These are phyloP conservation scores for Agriopis leucophaearia DNA, from an alignment of 2,888 invertebrate species.

Conservation along the genomic window DNA sequence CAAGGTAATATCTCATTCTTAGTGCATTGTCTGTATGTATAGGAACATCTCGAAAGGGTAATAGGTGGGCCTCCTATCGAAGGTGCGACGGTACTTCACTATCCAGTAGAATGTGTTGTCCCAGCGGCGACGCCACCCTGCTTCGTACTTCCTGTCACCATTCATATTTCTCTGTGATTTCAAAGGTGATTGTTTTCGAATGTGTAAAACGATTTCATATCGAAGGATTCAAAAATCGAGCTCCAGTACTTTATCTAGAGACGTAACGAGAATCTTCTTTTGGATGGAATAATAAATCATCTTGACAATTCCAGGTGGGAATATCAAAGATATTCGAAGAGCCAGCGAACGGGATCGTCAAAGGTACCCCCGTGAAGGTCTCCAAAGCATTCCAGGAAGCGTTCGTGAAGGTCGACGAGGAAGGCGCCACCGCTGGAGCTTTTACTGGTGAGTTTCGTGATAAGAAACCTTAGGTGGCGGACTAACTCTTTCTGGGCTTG, in stretches of 20 bases:
- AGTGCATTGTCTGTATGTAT: not conserved
- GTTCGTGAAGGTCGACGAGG: slow-evolving; percentile 93
- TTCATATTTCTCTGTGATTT: too few species aligned
- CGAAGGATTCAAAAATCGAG: too few species aligned
- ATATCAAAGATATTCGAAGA: slow-evolving; percentile 60
- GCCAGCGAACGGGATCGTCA: slow-evolving; percentile 55
- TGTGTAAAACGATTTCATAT: too few species aligned
- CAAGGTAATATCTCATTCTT: slow-evolving; percentile 51
- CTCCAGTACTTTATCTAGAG: too few species aligned
- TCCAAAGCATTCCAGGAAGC: slow-evolving; percentile 91
- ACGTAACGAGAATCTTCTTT: too few species aligned
- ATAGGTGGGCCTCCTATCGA: too few species aligned
- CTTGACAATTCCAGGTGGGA: slow-evolving; percentile 53
- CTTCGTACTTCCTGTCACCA: too few species aligned
- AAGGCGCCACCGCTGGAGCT: slow-evolving; percentile 93
- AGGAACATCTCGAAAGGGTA: too few species aligned
- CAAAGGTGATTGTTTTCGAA: too few species aligned
- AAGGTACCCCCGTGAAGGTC: slow-evolving; percentile 67
- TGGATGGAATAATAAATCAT: not conserved
- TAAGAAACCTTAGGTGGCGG: slow-evolving; percentile 2
- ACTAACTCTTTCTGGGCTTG: slow-evolving; percentile 8
- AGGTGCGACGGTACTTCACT: too few species aligned
- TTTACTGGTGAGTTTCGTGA: slow-evolving; percentile 84
- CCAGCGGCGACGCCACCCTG: too few species aligned
- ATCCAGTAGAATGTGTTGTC: too few species aligned